These are phyloP conservation scores for Oryzaephilus surinamensis DNA, from an alignment of 1,140 invertebrate genomes.

Conservation along the genomic window DNA sequence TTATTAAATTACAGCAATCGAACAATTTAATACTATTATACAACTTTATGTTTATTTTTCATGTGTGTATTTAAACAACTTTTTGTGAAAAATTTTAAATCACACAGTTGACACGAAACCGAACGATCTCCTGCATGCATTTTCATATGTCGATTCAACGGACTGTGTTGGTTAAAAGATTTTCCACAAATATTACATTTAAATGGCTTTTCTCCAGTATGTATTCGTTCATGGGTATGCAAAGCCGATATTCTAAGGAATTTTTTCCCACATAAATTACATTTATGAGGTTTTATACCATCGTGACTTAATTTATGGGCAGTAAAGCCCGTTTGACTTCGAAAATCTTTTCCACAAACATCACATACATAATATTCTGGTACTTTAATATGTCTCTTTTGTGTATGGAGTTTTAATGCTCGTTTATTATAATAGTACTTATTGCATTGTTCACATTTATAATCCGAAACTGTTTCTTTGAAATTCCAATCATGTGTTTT, in stretches of 20 bases:
- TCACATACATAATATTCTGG: background rate
- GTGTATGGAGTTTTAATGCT: too few species aligned
- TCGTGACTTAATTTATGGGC: background rate
- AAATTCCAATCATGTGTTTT: too few species aligned
- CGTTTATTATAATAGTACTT: too few species aligned
- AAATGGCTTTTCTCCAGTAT: conserved; percentile 55
- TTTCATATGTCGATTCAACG: conserved; percentile 51
- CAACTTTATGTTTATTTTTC: conserved; percentile 22
- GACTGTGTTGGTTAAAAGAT: conserved; percentile 51
- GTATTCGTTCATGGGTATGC: conserved; percentile 2
- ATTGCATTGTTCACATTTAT: too few species aligned
- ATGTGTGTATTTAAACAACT: conserved; percentile 19
- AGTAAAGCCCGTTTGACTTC: background rate
- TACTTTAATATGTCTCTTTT: too few species aligned
- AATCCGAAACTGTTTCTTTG: too few species aligned
- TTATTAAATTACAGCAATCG: too few species aligned
- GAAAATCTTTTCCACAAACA: conserved; percentile 1
- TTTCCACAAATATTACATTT: conserved; percentile 55
- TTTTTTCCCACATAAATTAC: background rate
- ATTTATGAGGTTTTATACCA: background rate
- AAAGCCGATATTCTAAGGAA: background rate
- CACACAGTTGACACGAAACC: conserved; percentile 20
- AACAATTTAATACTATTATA: too few species aligned
- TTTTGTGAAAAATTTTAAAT: conserved; percentile 55
- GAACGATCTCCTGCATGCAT: conserved; percentile 44